Conservation (phyloP, 2,888 invertebrate species). For the Smittia aterrima region DNA sequence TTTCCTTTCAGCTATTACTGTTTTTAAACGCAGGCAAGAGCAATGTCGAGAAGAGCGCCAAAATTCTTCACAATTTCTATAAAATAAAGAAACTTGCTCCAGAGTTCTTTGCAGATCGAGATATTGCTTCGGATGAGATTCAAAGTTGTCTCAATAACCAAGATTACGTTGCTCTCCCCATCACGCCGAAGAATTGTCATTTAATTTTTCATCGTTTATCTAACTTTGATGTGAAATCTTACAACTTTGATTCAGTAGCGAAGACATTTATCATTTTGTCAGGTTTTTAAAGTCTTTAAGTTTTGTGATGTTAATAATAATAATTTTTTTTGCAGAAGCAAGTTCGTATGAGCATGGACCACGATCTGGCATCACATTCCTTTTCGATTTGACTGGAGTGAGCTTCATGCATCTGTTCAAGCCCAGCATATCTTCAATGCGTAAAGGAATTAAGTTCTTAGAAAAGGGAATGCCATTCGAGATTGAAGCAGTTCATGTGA, state of each 20-base stretch:
- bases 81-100: constrained; percentile 52
- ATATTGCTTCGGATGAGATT: constrained; percentile 51
- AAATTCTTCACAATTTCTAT: constrained; percentile 49
- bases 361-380: constrained; percentile 60
- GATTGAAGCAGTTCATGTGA: constrained; percentile 23
- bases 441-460: constrained; percentile 62
- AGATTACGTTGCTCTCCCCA: constrained; percentile 57
- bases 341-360: constrained; percentile 54
- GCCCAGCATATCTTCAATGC: constrained; percentile 58
- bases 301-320: too few species aligned
- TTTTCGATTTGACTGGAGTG: constrained; percentile 66
- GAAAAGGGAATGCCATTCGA: constrained; percentile 56
- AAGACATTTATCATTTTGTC: constrained; percentile 55
- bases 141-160: constrained; percentile 43
- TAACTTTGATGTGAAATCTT: constrained; percentile 59
- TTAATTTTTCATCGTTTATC: constrained; percentile 62
- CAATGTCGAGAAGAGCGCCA: constrained; percentile 43
- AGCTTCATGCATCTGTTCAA: constrained; percentile 58
- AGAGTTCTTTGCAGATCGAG: constrained; percentile 55
- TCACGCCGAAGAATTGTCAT: constrained; percentile 11
- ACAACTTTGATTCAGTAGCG: constrained; percentile 60
- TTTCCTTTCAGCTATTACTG: neutral
- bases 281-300: too few species aligned
- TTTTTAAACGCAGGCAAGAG: neutral
- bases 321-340: neutral